phyloP scores from a whole-genome alignment of 2,113 vertebrate species.

The Pandion haliaetus region DNA sequence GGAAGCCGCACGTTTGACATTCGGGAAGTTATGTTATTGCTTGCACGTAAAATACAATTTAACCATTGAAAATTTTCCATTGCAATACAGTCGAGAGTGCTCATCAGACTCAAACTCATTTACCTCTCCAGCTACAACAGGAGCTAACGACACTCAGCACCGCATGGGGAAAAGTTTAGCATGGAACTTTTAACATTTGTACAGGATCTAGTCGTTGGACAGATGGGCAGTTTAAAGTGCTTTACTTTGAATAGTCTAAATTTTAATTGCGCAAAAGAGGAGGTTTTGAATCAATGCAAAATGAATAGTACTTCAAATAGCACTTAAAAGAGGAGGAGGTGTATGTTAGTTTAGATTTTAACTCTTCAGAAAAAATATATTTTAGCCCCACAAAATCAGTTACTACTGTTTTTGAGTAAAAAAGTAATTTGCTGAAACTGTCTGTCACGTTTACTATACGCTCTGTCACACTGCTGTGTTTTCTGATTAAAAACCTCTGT shows the following conservation, averaged over 20 bases:
- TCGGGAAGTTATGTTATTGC: background rate
- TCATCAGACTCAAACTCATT: background rate
- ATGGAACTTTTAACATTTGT: background rate
- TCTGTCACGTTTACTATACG: background rate
- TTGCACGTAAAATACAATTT: background rate
- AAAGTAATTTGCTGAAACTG: background rate
- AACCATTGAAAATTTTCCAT: background rate
- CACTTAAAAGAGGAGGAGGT: background rate
- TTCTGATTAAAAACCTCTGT: slow-evolving; percentile 60
- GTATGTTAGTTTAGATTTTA: background rate
- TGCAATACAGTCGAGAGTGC: background rate
- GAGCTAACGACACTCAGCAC: background rate
- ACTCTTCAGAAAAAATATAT: background rate
- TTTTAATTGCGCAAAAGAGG: background rate
- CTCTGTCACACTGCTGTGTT: slow-evolving; percentile 38
- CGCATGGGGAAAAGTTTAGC: background rate
- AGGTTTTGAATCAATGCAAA: background rate
- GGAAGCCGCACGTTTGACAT: background rate
- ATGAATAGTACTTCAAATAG: background rate
- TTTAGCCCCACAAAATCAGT: background rate
- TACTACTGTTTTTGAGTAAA: background rate
- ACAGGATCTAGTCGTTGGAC: background rate
- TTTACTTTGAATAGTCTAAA: background rate
- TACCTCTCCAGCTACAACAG: background rate
- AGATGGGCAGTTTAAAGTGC: background rate